Evolutionary conservation across 2,113 vertebrate species (phyloP).

Genomic region (Chrysemys picta): DNA sequence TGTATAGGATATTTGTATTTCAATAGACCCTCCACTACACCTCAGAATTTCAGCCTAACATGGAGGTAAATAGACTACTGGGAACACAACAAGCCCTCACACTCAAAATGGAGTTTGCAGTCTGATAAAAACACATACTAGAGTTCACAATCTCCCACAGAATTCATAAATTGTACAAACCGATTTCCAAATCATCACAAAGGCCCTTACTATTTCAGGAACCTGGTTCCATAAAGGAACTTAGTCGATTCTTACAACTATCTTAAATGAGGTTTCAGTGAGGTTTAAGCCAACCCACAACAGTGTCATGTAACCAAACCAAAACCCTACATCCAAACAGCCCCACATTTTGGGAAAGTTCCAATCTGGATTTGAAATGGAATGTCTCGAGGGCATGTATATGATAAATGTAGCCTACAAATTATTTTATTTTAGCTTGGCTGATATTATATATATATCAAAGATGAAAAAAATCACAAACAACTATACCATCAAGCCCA

Average conservation of each 20-base stretch:
- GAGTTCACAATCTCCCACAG: neutral
- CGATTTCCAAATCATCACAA: neutral
- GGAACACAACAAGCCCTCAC: too few relatives aligned
- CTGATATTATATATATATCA: neutral
- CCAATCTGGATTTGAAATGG: neutral
- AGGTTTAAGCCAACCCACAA: neutral
- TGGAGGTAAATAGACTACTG: too few relatives aligned
- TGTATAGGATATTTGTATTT: too few relatives aligned
- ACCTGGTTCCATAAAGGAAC: neutral
- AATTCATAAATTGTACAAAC: neutral
- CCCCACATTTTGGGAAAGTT: neutral
- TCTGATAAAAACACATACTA: neutral
- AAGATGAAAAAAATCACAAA: neutral
- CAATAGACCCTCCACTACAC: too few relatives aligned
- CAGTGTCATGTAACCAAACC: neutral
- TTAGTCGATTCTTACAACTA: too few relatives aligned
- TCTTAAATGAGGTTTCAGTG: too few relatives aligned
- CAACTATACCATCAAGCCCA: neutral
- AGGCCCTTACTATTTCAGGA: neutral
- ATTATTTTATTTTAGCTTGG: neutral
- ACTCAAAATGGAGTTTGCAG: too few relatives aligned
- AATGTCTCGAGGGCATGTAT: neutral
- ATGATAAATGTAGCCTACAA: neutral
- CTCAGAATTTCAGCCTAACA: too few relatives aligned
- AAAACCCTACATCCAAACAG: neutral